phyloP scores from a whole-genome alignment of 2,113 vertebrate species.

The Oryzias melastigma region DNA sequence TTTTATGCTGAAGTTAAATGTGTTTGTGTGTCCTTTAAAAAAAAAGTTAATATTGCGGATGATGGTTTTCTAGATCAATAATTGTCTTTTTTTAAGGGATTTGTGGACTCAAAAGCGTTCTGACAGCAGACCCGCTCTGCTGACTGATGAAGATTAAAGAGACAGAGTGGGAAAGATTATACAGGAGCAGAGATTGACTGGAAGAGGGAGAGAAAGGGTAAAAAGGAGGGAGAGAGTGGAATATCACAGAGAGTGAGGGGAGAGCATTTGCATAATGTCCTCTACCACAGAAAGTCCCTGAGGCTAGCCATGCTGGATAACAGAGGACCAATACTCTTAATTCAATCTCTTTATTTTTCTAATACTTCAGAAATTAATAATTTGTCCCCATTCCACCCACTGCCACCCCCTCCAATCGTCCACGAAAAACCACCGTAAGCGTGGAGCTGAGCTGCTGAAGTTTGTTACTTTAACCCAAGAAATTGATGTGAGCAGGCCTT shows the following conservation, averaged over 20 bases:
- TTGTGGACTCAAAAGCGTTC: conserved; percentile 31
- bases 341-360: conserved; percentile 99
- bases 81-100: conserved; percentile 38
- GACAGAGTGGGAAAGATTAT: conserved; percentile 74
- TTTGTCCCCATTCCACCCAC: conserved; percentile 80
- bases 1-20: too few species aligned
- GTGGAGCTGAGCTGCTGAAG: conserved; percentile 90
- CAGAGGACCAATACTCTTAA: conserved; percentile 99
- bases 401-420: conserved; percentile 51
- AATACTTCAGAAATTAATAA: conserved; percentile 99
- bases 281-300: conserved; percentile 94
- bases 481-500: conserved; percentile 93
- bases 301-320: conserved; percentile 96
- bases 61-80: conserved; percentile 22
- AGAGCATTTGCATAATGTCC: conserved; percentile 99
- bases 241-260: conserved; percentile 44
- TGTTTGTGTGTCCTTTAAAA: too few species aligned
- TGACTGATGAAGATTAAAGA: conserved; percentile 74
- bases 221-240: conserved; percentile 28
- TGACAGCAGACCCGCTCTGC: conserved; percentile 57
- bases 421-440: conserved; percentile 97
- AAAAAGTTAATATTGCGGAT: neutral
- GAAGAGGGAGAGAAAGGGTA: conserved; percentile 41
- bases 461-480: conserved; percentile 99
- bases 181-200: conserved; percentile 61